Evolutionary conservation across 23 tunicate genomes (phyloP).

Genomic region (Botrylloides violaceus): DNA sequence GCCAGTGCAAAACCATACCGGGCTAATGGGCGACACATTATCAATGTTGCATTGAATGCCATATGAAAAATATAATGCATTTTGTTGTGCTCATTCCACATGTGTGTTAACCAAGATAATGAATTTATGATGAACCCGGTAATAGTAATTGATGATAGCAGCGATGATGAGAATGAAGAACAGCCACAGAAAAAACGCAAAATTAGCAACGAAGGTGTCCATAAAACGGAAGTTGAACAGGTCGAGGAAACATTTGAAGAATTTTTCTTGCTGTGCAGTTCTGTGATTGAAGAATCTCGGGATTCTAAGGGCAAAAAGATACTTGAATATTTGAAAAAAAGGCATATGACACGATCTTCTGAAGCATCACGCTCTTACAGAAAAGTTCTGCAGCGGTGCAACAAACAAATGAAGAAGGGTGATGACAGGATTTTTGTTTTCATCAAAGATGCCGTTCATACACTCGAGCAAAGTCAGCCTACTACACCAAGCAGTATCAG

Average conservation of each 20-base stretch:
- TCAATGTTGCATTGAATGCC: too few species aligned
- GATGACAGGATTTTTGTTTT: not conserved
- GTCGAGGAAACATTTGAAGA: not conserved
- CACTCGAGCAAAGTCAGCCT: not conserved
- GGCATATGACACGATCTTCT: not conserved
- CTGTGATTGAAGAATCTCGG: not conserved
- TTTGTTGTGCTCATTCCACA: too few species aligned
- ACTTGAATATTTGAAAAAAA: not conserved
- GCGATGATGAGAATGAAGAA: not conserved
- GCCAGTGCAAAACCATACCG: too few species aligned
- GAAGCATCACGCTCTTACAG: not conserved
- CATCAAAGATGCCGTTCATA: not conserved
- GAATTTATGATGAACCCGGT: not conserved
- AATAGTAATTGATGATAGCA: not conserved
- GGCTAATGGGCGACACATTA: too few species aligned
- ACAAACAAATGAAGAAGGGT: not conserved
- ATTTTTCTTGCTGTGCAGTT: not conserved
- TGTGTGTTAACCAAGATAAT: too few species aligned
- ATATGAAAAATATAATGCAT: too few species aligned
- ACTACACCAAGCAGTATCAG: not conserved
- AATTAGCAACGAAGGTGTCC: not conserved
- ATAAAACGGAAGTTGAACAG: not conserved
- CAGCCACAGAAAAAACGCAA: not conserved
- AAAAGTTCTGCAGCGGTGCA: conserved; percentile 1
- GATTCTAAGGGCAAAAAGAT: not conserved